These are phyloP conservation scores for Thunnus maccoyii DNA, from an alignment of 2,113 vertebrate genomes.

Conservation along the genomic window DNA sequence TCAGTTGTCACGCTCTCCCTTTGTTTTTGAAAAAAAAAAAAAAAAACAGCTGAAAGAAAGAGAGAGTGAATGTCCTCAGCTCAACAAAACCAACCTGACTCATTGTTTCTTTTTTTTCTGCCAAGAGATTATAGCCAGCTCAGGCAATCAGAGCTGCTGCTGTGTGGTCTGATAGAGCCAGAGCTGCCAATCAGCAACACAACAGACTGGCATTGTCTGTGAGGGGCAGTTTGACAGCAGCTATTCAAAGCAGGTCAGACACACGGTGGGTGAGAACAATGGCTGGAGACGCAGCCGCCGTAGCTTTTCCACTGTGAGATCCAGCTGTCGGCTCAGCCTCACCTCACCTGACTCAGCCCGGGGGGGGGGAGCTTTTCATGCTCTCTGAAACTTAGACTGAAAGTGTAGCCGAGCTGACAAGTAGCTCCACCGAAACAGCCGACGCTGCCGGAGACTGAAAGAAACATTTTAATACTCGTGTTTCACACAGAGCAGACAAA, in stretches of 20 bases:
- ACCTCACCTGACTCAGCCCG: constrained; percentile 24
- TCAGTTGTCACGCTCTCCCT: constrained; percentile 3
- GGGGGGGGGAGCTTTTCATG: background rate
- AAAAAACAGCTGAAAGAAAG: background rate
- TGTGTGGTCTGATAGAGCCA: constrained; percentile 31
- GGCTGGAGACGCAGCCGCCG: constrained; percentile 36
- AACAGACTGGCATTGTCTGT: constrained; percentile 12
- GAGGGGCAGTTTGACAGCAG: constrained; percentile 32
- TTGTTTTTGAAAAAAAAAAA: constrained; percentile 9
- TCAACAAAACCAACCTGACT: constrained; percentile 7
- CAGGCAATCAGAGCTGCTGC: constrained; percentile 39
- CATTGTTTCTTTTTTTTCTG: constrained; percentile 18
- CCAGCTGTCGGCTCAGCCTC: constrained; percentile 18
- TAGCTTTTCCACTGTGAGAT: constrained; percentile 29
- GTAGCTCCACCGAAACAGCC: background rate
- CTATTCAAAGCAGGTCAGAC: constrained; percentile 42
- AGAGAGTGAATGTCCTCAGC: constrained; percentile 16
- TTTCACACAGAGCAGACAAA: background rate
- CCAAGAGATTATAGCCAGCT: constrained; percentile 26
- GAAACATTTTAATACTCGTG: background rate
- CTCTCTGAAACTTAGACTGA: background rate
- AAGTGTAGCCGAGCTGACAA: constrained; percentile 2
- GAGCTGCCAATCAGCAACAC: constrained; percentile 53
- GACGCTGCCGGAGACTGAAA: background rate
- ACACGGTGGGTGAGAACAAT: constrained; percentile 34